Conservation (phyloP, 2,797 vertebrate species). For the Diglossa cyanea region DNA sequence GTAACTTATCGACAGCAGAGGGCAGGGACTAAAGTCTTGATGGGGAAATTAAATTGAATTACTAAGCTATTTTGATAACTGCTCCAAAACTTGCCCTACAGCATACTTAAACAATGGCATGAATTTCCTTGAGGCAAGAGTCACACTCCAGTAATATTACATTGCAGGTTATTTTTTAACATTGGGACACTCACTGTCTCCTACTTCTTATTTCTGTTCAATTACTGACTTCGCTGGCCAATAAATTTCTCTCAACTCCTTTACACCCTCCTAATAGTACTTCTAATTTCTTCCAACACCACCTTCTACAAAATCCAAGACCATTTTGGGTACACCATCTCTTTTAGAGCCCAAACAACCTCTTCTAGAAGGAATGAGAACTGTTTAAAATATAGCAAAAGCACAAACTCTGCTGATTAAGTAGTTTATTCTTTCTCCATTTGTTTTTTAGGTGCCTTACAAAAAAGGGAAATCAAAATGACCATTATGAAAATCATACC, state of each 20-base stretch:
- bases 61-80: not conserved
- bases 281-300: not conserved
- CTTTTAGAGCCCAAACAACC: not conserved
- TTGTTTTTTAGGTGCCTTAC: not conserved
- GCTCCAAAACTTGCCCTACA: not conserved
- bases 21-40: not conserved
- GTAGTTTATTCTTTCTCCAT: not conserved
- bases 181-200: not conserved
- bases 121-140: not conserved
- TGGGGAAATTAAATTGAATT: not conserved
- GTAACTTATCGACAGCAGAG: not conserved
- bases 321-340: not conserved
- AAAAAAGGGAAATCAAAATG: not conserved
- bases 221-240: not conserved
- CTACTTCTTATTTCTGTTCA: not conserved
- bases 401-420: not conserved
- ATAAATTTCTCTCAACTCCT: not conserved
- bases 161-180: not conserved
- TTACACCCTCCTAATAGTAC: not conserved
- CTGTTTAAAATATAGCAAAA: not conserved
- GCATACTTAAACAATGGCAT: not conserved
- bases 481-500: not conserved
- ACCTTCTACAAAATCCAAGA: not conserved
- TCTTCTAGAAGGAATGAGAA: not conserved
- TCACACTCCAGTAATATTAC: not conserved